Percentiles rank a stretch among this genome's conserved stretches.
Evolutionary conservation across 2,797 vertebrate genomes (phyloP).

Genomic region (Arnoldichthys spilopterus): DNA sequence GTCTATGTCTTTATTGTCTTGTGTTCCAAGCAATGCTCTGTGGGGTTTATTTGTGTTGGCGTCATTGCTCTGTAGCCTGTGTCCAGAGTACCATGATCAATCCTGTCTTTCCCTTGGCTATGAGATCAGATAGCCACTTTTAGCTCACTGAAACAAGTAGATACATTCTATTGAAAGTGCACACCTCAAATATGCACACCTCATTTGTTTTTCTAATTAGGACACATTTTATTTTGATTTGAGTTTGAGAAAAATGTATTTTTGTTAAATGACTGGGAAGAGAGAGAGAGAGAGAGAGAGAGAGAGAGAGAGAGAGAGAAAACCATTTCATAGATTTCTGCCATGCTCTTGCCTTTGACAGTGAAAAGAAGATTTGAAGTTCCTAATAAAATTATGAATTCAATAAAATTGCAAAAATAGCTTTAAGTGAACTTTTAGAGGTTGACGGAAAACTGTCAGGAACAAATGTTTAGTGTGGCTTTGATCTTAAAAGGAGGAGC

Average conservation of each 20-base stretch:
- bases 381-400: neutral
- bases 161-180: neutral
- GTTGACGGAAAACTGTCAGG: neutral
- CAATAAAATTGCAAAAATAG: neutral
- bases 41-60: conserved; percentile 64
- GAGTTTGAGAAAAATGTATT: neutral
- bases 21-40: conserved; percentile 1
- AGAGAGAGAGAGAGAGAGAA: no score
- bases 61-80: conserved; percentile 57
- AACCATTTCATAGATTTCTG: no score
- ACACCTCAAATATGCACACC: no score
- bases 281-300: no score
- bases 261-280: neutral
- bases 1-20: neutral
- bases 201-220: no score
- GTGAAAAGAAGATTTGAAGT: neutral
- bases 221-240: no score
- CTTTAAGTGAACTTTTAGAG: neutral
- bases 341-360: neutral
- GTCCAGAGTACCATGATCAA: conserved; percentile 56
- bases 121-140: conserved; percentile 7
- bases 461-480: neutral
- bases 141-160: neutral
- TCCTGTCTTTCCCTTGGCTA: conserved; percentile 22
- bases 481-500: neutral